A percentile compares a stretch with the other conserved stretches of the same genome.
Evolutionary conservation across 2,797 vertebrate genomes (phyloP).

Genomic region (Megaceryle alcyon): DNA sequence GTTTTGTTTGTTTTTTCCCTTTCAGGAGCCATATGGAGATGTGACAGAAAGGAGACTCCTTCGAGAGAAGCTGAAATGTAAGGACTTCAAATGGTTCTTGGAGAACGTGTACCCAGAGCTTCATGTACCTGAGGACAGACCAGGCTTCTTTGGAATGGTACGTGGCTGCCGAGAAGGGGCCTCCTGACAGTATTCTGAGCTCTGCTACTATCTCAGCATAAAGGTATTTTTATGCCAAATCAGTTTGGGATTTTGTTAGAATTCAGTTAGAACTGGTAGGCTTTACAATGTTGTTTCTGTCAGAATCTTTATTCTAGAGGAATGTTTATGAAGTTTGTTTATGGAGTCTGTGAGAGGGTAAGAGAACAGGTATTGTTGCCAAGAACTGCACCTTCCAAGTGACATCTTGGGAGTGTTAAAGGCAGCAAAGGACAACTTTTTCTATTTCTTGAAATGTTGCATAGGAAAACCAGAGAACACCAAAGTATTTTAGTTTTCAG

Average conservation of each 20-base stretch:
- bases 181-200: background rate
- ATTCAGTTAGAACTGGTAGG: background rate
- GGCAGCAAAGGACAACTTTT: background rate
- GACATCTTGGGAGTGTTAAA: background rate
- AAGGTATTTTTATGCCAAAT: background rate
- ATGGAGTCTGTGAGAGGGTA: background rate
- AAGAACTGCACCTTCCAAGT: background rate
- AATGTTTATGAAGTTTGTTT: too few relatives aligned
- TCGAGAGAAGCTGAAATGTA: conserved; percentile 87
- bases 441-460: background rate
- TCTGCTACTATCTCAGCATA: background rate
- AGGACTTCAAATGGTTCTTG: conserved; percentile 93
- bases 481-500: background rate
- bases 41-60: conserved; percentile 88
- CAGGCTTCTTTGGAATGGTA: conserved; percentile 97
- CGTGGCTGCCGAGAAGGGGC: background rate
- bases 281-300: background rate
- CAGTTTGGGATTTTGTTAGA: background rate
- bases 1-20: background rate
- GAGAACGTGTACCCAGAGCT: conserved; percentile 93
- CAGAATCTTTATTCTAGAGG: background rate
- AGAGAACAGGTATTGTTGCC: background rate
- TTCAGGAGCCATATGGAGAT: conserved; percentile 93
- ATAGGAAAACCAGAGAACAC: background rate
- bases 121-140: conserved; percentile 88